Evolutionary conservation across 2,888 invertebrate species (phyloP).

Genomic region (Chrysolina oricalcia): DNA sequence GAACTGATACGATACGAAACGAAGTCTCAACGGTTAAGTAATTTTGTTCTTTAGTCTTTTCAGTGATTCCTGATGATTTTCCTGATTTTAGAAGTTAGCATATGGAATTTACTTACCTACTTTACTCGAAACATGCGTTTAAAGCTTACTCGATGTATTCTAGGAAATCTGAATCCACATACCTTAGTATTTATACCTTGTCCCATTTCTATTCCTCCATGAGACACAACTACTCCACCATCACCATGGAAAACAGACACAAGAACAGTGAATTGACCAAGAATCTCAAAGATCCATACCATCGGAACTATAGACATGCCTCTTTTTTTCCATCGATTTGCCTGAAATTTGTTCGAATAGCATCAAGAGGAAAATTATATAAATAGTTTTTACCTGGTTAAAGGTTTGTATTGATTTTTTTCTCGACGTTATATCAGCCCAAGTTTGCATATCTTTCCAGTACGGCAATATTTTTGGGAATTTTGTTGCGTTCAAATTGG

Average conservation of each 20-base stretch:
- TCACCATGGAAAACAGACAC: slow-evolving; percentile 83
- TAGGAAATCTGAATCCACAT: background rate
- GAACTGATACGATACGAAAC: too few relatives aligned
- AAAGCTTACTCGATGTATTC: too few relatives aligned
- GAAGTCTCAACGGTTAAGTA: too few relatives aligned
- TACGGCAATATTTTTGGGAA: slow-evolving; percentile 71
- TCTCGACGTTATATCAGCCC: slow-evolving; percentile 76
- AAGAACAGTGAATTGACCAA: slow-evolving; percentile 75
- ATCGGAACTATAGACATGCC: slow-evolving; percentile 81
- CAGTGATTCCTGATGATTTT: too few relatives aligned
- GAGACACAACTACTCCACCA: slow-evolving; percentile 81
- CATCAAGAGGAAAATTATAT: background rate
- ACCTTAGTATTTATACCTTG: slow-evolving; percentile 80
- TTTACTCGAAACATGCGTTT: too few relatives aligned
- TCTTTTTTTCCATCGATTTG: slow-evolving; percentile 87
- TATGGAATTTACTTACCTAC: too few relatives aligned
- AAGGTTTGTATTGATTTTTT: slow-evolving; percentile 75
- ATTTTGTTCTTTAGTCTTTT: too few relatives aligned
- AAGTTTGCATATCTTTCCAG: slow-evolving; percentile 75
- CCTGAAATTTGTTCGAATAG: slow-evolving; percentile 65
- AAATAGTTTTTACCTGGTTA: slow-evolving; percentile 72
- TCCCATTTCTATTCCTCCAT: slow-evolving; percentile 85
- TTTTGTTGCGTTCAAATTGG: slow-evolving; percentile 72
- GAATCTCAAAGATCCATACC: slow-evolving; percentile 76
- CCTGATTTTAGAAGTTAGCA: too few relatives aligned